Percentiles rank a stretch among this genome's conserved stretches.
phyloP scores from a whole-genome alignment of 2,888 invertebrate species.

The Osedax frankpressi region DNA sequence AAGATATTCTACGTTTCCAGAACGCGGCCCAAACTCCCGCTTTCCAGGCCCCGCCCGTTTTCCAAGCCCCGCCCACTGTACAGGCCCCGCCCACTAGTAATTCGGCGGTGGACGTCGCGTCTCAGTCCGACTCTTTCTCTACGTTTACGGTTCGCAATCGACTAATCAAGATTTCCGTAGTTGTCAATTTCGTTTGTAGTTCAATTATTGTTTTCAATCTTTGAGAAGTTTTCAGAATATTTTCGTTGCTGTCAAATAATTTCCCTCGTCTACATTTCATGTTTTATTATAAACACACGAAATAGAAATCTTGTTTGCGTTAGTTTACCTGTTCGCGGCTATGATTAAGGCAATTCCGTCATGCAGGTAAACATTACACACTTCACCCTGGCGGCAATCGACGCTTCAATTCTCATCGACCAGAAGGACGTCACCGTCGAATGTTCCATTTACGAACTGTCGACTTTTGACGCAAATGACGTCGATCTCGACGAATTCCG shows the following conservation, averaged over 20 bases:
- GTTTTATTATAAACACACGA: too few species aligned
- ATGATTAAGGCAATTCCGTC: too few species aligned
- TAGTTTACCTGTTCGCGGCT: too few species aligned
- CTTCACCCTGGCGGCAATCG: background rate
- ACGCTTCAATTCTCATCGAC: background rate
- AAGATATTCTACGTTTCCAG: constrained; percentile 56
- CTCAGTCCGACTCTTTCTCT: background rate
- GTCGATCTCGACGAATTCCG: background rate
- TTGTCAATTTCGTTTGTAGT: too few species aligned
- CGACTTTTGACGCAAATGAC: background rate
- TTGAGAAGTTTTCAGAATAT: too few species aligned
- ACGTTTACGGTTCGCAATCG: background rate
- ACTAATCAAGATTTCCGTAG: too few species aligned
- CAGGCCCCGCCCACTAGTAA: background rate
- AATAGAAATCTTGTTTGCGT: too few species aligned
- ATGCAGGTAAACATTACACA: background rate
- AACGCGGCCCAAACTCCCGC: constrained; percentile 52
- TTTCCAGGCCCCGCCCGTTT: constrained; percentile 43
- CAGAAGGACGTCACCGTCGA: background rate
- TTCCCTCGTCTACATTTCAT: too few species aligned
- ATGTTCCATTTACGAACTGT: background rate
- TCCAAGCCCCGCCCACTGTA: constrained; percentile 26
- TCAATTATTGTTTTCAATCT: too few species aligned
- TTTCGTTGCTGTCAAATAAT: too few species aligned
- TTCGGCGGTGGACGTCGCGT: background rate